Conservation (phyloP, 2,797 vertebrate species). For the Pangasius larnaudii region DNA sequence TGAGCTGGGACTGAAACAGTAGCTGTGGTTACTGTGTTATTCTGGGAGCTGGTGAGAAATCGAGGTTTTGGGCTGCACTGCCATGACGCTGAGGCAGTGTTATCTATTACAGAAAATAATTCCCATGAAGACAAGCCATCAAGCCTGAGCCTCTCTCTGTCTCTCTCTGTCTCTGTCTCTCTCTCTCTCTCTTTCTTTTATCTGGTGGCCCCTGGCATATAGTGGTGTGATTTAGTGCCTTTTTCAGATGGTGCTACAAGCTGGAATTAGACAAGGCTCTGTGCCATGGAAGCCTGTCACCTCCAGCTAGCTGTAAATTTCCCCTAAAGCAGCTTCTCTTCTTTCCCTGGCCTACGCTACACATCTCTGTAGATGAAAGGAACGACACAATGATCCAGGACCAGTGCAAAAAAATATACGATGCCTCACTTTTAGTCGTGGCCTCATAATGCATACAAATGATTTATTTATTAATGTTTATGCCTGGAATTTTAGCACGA, state of each 20-base stretch:
- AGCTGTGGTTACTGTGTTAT: neutral
- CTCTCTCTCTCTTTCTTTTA: constrained; percentile 13
- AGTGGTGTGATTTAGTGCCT: constrained; percentile 65
- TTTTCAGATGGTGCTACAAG: constrained; percentile 53
- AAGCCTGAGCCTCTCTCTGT: constrained; percentile 29
- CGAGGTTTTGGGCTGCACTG: constrained; percentile 11
- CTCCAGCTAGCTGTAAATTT: constrained; percentile 63
- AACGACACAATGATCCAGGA: constrained; percentile 12
- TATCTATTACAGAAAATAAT: constrained; percentile 56
- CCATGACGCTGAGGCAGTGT: constrained; percentile 41
- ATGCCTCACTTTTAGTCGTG: neutral
- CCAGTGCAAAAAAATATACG: neutral
- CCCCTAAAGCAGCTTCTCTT: constrained; percentile 55
- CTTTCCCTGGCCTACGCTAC: neutral
- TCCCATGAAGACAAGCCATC: constrained; percentile 47
- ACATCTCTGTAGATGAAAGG: neutral
- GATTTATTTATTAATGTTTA: neutral
- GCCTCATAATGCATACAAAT: neutral
- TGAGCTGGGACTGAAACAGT: constrained; percentile 12
- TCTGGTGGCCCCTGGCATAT: constrained; percentile 40
- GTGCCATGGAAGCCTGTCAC: constrained; percentile 58
- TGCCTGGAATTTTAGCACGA: too few species aligned
- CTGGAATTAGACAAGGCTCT: constrained; percentile 59
- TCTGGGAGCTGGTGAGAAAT: constrained; percentile 27
- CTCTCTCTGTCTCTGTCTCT: constrained; percentile 20